A percentile compares a stretch with the other conserved stretches of the same genome.
Conservation (phyloP, 2,888 invertebrate genomes). For the Polietes domitor region DNA sequence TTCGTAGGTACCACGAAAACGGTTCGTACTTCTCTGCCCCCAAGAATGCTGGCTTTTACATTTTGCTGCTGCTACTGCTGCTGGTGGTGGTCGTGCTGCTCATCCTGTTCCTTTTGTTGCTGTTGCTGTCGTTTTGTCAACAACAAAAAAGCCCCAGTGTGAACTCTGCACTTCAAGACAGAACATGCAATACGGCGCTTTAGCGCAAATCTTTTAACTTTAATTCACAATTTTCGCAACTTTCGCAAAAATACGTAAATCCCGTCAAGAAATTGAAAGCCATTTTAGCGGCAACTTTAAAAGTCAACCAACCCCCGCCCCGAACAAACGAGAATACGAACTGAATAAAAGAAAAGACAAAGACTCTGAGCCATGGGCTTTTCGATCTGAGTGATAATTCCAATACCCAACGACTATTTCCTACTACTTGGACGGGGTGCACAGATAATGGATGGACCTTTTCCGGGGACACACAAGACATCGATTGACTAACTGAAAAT, state of each 20-base stretch:
- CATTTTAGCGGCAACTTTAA: slow-evolving; percentile 3
- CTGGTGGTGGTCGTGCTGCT: slow-evolving; percentile 68
- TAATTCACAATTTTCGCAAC: neutral
- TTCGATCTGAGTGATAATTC: too few relatives aligned
- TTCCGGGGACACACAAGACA: neutral
- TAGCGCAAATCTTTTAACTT: slow-evolving; percentile 52
- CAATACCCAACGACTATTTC: neutral
- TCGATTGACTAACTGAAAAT: slow-evolving; percentile 36
- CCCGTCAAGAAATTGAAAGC: neutral
- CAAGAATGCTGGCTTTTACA: slow-evolving; percentile 50
- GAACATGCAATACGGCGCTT: slow-evolving; percentile 70
- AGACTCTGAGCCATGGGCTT: neutral
- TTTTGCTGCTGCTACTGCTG: slow-evolving; percentile 69
- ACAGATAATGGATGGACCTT: neutral
- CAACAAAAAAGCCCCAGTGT: slow-evolving; percentile 69
- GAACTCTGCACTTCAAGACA: slow-evolving; percentile 73
- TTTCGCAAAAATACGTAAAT: slow-evolving; percentile 5
- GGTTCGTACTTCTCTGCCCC: neutral
- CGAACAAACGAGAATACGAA: neutral
- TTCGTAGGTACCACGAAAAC: slow-evolving; percentile 6
- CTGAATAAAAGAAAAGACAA: neutral
- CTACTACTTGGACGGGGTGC: neutral
- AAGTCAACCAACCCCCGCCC: neutral
- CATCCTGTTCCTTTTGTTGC: slow-evolving; percentile 66
- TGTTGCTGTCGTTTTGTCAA: slow-evolving; percentile 56